Base-by-base conservation (phyloP, 64 coral and sea anemone genomes). In the Actinia tenebrosa region DNA sequence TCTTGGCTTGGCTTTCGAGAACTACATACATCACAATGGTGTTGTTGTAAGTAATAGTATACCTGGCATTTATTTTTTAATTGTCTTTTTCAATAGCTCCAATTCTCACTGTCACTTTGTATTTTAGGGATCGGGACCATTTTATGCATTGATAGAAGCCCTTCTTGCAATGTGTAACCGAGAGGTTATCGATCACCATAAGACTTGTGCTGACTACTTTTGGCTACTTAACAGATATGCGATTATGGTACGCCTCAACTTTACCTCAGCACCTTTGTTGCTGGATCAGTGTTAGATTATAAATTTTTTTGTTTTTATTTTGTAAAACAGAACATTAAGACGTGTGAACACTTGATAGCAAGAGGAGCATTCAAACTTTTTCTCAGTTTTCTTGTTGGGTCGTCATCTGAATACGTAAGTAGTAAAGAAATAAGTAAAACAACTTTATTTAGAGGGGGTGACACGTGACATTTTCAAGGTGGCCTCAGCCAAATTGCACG, bases 141-240 rank as follows among this genome's bases (percentile, higher is more conserved):
- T 96, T 17, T 77, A 68, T 47, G 27, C 82, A 27, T 60, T 96
- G 63, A 53, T 96, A 30, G 94, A 96, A 18, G 75, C 85, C 6
- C 61, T 96, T n/a, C 50, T 96, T 43, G 81, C 88, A 2, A 96
- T 96, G 94, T 93, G 91, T 93, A 87, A 93, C 19, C 91, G 94
- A 20, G 94, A 96, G 82, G 94, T 93, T 23, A 89, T 96, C 1
- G 94, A 96, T 60, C 88, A 89, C 20, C 94, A 96, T 59, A 96
- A 96, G 62, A 93, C 85, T 20, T 93, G 94, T 71, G 89, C 91
- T 56, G 94, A 96, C 53, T 96, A 96, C 71, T 96, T 96, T 68
- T 96, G 94, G 94, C 79, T 93, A 5, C 87, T 96, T 53, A 93
- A 96, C 58, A 89, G 71, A 93, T 96, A 96, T 43, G 94, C 88